Conservation (phyloP, 2,113 vertebrate genomes). For the Tricholaema leucomelas region DNA sequence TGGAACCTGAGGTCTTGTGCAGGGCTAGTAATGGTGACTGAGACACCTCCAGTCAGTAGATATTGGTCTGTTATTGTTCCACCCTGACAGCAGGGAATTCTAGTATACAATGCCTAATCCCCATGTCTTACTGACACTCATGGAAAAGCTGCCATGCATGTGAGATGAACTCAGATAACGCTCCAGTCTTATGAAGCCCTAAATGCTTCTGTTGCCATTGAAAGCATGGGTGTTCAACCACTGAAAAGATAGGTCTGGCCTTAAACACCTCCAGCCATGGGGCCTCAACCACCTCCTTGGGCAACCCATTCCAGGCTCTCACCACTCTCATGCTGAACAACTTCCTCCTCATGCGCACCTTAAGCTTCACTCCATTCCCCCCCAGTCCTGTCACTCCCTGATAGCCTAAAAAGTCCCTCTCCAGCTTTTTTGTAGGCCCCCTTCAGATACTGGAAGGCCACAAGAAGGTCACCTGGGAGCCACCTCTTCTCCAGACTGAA, state of each 20-base stretch:
- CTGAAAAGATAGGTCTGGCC: neutral
- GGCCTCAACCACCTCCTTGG: no score
- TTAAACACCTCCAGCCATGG: no score
- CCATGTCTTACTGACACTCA: neutral
- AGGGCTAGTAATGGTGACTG: conserved; percentile 65
- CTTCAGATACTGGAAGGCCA: no score
- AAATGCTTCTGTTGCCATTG: neutral
- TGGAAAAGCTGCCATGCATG: neutral
- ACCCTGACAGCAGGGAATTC: conserved; percentile 56
- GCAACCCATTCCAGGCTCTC: no score
- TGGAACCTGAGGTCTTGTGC: neutral
- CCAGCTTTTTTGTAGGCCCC: no score
- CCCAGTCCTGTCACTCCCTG: no score
- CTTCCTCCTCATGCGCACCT: no score
- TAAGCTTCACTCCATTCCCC: no score
- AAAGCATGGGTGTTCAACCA: neutral
- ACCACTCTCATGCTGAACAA: no score
- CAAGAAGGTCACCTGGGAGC: no score
- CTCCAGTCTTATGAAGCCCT: neutral
- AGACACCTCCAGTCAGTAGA: conserved; percentile 76
- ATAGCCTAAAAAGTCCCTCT: no score
- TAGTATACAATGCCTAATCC: neutral
- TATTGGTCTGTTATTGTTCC: conserved; percentile 82
- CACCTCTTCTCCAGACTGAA: no score
- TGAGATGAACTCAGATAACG: neutral